Percentiles rank a stretch among this genome's conserved stretches.
phyloP scores from a whole-genome alignment of 2,797 vertebrate genomes.

The Spinus pinus region DNA sequence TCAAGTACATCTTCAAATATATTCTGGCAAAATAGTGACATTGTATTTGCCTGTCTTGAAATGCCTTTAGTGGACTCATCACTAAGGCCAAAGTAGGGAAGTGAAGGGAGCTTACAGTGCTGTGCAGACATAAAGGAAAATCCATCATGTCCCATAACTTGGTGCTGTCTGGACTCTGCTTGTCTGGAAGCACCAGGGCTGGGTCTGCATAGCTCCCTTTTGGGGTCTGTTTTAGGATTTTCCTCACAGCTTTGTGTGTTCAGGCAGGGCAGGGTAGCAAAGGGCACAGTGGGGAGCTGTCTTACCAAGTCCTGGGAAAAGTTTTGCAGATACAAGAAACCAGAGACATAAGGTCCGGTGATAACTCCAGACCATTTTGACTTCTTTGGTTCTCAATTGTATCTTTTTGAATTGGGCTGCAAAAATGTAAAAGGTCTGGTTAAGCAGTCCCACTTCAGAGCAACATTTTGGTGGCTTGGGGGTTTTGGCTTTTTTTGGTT shows the following conservation, averaged over 20 bases:
- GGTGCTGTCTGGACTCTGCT: neutral
- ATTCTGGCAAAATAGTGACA: neutral
- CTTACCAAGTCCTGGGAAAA: neutral
- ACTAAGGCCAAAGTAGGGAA: neutral
- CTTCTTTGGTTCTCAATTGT: neutral
- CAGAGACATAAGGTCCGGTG: neutral
- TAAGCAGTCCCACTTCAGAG: neutral
- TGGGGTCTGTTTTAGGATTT: neutral
- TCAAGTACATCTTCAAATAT: neutral
- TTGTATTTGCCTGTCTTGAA: neutral
- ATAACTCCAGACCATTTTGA: neutral
- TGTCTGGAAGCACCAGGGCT: neutral
- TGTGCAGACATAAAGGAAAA: neutral
- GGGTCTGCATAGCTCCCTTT: neutral
- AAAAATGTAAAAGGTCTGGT: neutral
- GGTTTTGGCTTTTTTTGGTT: fast-evolving
- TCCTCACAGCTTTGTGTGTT: neutral
- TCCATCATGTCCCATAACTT: fast-evolving
- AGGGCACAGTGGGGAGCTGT: neutral
- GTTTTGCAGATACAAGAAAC: neutral
- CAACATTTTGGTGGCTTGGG: neutral
- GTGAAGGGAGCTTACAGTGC: neutral
- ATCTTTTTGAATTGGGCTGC: neutral
- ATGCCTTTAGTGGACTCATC: neutral
- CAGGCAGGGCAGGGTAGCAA: neutral